Evolutionary conservation across 1,140 invertebrate species (phyloP), one percentile per base, ranked within the genome.

Genomic region (Battus philenor): DNA sequence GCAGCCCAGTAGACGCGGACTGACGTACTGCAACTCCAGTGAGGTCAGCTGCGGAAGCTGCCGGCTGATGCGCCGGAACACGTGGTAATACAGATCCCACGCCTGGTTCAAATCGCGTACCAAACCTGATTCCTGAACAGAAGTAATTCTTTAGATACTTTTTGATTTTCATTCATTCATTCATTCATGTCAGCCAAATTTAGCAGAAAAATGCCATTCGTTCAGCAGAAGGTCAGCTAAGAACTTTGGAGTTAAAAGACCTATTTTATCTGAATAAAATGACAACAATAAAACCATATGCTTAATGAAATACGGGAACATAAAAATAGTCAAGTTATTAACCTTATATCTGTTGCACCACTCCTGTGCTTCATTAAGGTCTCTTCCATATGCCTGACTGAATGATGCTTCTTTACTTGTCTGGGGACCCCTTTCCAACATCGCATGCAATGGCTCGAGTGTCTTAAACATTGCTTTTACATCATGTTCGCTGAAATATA

Each of bases 71-170:
- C 97, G 90, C 32, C 97, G 89, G 74, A 99, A 99, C 5, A 99
- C 97, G 66, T 98, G 95, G 83, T 99, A 99, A 78, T 99, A 99
- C 0, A 99, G 86, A 74, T 99, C 98, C 98, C 98, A 99, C 7
- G 98, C 98, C 74, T 97, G 95, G 68, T 97, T 98, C 12, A 99
- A 85, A 64, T 99, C 36, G 12, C 36, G 36, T 12, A 39, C 22
- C 22, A 17, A 22, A 26, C 36, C 36, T 4, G 36, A 39, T 8
- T 39, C 20, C 36, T 39, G 38, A 2, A 33, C 4, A 43, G n/a
- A n/a, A n/a, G n/a, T n/a, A n/a, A n/a, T n/a, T n/a, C n/a, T n/a
- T n/a, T n/a, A n/a, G n/a, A n/a, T n/a, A n/a, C n/a, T n/a, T n/a
- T n/a, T n/a, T n/a, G n/a, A n/a, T n/a, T n/a, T n/a, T n/a, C n/a